A percentile compares a stretch with the other conserved stretches of the same genome.
Evolutionary conservation across 1,140 invertebrate species (phyloP).

Genomic region (Metopolophium dirhodum): DNA sequence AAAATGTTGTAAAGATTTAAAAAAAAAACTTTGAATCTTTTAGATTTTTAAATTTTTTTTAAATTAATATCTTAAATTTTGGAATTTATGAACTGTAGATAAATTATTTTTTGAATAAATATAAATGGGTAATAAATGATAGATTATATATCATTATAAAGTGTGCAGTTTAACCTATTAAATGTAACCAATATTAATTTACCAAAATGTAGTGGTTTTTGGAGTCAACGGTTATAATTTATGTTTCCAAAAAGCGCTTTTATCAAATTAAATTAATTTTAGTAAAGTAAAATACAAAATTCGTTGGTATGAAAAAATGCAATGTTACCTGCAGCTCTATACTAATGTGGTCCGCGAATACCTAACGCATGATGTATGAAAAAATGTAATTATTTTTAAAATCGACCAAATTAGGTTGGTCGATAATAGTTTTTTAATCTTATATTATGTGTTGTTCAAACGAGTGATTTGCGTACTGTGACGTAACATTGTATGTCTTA

Average conservation of each 20-base stretch:
- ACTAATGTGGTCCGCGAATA: neutral
- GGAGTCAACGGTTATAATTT: too few species aligned
- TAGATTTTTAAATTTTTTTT: neutral
- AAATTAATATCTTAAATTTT: too few species aligned
- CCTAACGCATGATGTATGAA: neutral
- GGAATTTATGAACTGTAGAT: too few species aligned
- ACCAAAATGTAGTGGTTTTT: too few species aligned
- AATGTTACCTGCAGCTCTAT: neutral
- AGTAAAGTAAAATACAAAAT: neutral
- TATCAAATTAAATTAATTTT: neutral
- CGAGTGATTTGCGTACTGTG: neutral
- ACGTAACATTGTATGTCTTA: neutral
- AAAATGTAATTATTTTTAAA: neutral
- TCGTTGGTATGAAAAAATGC: neutral
- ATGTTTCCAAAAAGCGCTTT: neutral
- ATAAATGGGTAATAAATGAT: too few species aligned
- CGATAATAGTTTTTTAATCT: neutral
- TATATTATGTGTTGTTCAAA: neutral
- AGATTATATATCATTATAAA: too few species aligned
- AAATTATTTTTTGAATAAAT: too few species aligned
- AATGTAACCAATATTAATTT: too few species aligned
- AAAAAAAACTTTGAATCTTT: too few species aligned
- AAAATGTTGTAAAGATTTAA: too few species aligned
- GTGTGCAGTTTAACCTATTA: too few species aligned
- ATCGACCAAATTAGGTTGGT: neutral